Conservation (phyloP, 2,113 vertebrate genomes). For the Litocranius walleri region DNA sequence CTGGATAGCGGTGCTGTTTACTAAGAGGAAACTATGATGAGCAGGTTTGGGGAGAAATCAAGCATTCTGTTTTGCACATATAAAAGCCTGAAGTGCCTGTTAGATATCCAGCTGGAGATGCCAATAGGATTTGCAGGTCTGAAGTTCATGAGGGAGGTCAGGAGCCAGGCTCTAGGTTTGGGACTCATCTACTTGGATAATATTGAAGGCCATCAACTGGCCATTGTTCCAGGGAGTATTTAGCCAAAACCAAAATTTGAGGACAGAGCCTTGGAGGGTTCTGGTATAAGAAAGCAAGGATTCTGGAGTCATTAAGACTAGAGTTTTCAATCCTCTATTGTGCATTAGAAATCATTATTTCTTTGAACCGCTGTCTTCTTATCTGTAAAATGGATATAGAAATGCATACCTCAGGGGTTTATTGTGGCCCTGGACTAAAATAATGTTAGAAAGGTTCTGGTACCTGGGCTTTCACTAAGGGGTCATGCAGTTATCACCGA, state of each 20-base stretch:
- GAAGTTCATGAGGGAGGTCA: not conserved
- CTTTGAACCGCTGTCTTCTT: not conserved
- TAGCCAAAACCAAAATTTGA: not conserved
- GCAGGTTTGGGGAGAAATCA: not conserved
- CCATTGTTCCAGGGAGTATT: not conserved
- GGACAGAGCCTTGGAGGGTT: not conserved
- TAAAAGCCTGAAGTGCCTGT: not conserved
- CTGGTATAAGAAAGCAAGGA: not conserved
- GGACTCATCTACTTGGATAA: not conserved
- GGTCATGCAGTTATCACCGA: accelerated
- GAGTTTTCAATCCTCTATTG: not conserved
- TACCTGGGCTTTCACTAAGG: not conserved
- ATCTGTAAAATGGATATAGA: not conserved
- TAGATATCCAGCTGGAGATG: not conserved
- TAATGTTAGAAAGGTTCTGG: not conserved
- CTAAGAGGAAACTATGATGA: not conserved
- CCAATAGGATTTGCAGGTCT: not conserved
- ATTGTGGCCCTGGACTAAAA: not conserved
- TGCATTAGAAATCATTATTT: not conserved
- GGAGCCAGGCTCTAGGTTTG: not conserved
- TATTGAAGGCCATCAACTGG: not conserved
- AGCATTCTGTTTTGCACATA: not conserved
- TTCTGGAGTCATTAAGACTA: not conserved
- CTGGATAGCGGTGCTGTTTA: not conserved
- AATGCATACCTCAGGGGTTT: not conserved